Evolutionary conservation across 2,113 vertebrate genomes (phyloP).

Genomic region (Otus sunia): DNA sequence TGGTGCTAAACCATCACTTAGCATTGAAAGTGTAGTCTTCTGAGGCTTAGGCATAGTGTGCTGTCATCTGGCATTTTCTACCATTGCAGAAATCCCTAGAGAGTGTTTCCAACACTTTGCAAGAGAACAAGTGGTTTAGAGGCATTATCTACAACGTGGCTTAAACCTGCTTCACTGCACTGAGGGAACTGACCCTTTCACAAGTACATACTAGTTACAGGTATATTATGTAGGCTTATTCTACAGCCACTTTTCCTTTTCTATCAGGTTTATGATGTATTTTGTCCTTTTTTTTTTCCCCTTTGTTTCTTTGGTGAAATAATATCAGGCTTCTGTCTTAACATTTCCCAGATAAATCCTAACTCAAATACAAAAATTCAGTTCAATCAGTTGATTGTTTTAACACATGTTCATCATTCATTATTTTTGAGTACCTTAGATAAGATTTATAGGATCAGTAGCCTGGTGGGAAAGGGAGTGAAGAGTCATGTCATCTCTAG

Average conservation of each 20-base stretch:
- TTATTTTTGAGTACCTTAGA: conserved; percentile 20
- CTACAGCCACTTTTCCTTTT: background rate
- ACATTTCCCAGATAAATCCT: background rate
- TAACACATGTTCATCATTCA: background rate
- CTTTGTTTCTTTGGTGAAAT: background rate
- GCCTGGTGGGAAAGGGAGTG: background rate
- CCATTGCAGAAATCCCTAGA: background rate
- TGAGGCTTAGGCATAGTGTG: background rate
- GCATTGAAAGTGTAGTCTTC: background rate
- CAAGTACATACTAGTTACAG: background rate
- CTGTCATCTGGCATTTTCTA: background rate
- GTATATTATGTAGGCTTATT: background rate
- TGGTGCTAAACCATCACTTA: background rate
- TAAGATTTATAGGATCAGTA: conserved; percentile 15
- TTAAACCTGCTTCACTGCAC: background rate
- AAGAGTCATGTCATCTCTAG: background rate
- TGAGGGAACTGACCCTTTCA: background rate
- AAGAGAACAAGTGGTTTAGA: background rate
- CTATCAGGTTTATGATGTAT: background rate
- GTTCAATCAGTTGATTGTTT: background rate
- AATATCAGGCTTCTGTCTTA: background rate
- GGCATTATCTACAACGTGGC: background rate
- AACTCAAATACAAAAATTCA: background rate
- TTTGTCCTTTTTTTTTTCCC: background rate
- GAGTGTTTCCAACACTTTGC: background rate